Percentiles rank a stretch among this genome's conserved stretches.
Evolutionary conservation across 1,140 invertebrate species (phyloP).

Genomic region (Caenorhabditis tropicalis): DNA sequence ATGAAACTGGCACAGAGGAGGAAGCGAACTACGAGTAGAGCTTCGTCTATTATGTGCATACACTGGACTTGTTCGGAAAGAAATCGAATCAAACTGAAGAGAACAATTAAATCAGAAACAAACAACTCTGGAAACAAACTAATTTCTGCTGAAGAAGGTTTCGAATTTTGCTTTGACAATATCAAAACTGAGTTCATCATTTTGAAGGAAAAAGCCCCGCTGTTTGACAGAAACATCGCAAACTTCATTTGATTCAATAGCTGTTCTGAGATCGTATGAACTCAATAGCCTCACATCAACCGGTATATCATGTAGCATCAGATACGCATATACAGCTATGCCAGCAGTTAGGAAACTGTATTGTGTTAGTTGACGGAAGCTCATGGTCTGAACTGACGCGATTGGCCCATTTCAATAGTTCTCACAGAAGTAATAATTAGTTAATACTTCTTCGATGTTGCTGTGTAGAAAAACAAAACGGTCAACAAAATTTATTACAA

Average conservation of each 20-base stretch:
- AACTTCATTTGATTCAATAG: background rate
- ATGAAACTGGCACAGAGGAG: background rate
- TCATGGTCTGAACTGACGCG: background rate
- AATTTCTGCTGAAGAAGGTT: background rate
- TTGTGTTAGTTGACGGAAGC: background rate
- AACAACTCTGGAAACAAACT: background rate
- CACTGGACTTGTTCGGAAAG: background rate
- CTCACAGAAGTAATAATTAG: background rate
- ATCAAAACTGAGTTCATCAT: background rate
- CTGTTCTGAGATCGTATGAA: background rate
- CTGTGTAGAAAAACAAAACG: background rate
- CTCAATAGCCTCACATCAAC: background rate
- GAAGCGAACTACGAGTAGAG: background rate
- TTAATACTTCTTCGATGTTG: background rate
- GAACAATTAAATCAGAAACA: background rate
- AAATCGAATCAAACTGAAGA: background rate
- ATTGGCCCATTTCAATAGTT: background rate
- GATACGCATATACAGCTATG: background rate
- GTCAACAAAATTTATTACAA: conserved; percentile 58
- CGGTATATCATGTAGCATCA: background rate
- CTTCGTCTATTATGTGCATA: background rate
- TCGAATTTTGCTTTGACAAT: background rate
- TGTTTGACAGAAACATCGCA: background rate
- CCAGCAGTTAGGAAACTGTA: background rate
- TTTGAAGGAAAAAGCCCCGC: background rate